Evolutionary conservation across 2,888 invertebrate species (phyloP), one percentile per base, ranked within the genome.

Genomic region (Noctua fimbriata): DNA sequence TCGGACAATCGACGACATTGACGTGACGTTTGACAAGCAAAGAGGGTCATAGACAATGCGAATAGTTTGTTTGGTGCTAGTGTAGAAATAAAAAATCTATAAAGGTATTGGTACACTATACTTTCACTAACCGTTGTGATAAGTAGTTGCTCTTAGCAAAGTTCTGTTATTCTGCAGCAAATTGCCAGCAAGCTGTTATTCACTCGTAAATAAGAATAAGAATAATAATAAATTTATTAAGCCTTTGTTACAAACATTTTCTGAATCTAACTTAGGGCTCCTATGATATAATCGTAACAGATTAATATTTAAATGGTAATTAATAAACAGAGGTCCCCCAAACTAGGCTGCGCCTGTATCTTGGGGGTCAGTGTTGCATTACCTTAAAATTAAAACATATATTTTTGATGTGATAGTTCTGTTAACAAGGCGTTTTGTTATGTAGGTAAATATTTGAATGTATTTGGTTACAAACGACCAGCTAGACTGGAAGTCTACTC

Each of bases 1-100:
- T 87, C 85, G 83, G 85, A 83, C 76, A 78, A 84, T 77, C 82
- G 72, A 85, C 77, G 85, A 88, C 86, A 85, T 84, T 88, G 81
- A 87, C 88, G 81, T 85, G 78, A 86, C 77, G 66, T 80, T 84
- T 82, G 73, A 81, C 81, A 81, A 58, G 16, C 21, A 72, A 79
- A 55, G n/a, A 52, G 9, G 1, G 16, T 16, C 79, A 79, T 44
- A 73, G 80, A 60, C 66, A 73, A 80, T 36, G 7, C 21, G 10
- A 41, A 32, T 32, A 32, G 32, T 32, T 63, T 32, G 32, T 63
- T 63, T 63, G 63, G 63, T 32, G 63, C 32, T 32, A 10, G 21
- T 63, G 32, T 63, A 18, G 32, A 32, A 63, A 67, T 67, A 4
- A 32, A 58, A 32, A 73, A 73, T 4, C 9, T 41, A 60, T 60